These are phyloP conservation scores for Sinocyclocheilus anophthalmus DNA, from an alignment of 2,113 vertebrate genomes.

Conservation along the genomic window DNA sequence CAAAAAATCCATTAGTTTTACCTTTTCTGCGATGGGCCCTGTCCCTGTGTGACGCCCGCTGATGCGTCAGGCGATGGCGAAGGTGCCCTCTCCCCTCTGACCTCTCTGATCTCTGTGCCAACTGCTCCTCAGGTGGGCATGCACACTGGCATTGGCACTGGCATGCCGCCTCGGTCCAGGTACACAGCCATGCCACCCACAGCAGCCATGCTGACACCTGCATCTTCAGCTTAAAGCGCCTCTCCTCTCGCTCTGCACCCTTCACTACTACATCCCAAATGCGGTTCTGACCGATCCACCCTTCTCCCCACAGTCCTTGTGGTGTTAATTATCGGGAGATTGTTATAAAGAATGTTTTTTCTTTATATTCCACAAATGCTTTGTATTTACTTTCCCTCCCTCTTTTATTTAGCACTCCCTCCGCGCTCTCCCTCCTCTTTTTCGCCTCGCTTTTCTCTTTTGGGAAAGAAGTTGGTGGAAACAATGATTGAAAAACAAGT, in stretches of 20 bases:
- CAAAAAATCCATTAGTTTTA: slow-evolving; percentile 55
- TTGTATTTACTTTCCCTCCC: slow-evolving; percentile 71
- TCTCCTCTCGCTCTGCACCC: slow-evolving; percentile 11
- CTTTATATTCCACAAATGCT: slow-evolving; percentile 67
- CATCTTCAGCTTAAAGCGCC: slow-evolving; percentile 68
- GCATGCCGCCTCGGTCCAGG: slow-evolving; percentile 66
- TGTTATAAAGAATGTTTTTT: slow-evolving; percentile 71
- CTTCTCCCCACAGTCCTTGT: slow-evolving; percentile 58
- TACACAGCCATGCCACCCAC: slow-evolving; percentile 64
- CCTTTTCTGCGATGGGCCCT: slow-evolving; percentile 70
- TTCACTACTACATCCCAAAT: slow-evolving; percentile 27
- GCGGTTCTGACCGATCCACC: slow-evolving; percentile 43
- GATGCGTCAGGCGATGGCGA: slow-evolving; percentile 59
- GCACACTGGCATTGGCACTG: slow-evolving; percentile 69
- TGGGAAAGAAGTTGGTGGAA: slow-evolving; percentile 66
- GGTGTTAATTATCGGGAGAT: slow-evolving; percentile 66
- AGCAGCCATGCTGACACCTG: slow-evolving; percentile 68
- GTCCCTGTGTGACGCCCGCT: slow-evolving; percentile 60
- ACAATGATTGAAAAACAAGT: slow-evolving; percentile 81
- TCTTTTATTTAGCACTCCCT: slow-evolving; percentile 61
- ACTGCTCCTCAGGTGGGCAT: slow-evolving; percentile 56
- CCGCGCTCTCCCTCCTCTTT: slow-evolving; percentile 54
- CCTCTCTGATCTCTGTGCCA: slow-evolving; percentile 57
- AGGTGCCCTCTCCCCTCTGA: slow-evolving; percentile 62
- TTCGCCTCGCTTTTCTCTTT: slow-evolving; percentile 66